phyloP scores from a whole-genome alignment of 2,888 invertebrate genomes.

The Tipula lateralis region DNA sequence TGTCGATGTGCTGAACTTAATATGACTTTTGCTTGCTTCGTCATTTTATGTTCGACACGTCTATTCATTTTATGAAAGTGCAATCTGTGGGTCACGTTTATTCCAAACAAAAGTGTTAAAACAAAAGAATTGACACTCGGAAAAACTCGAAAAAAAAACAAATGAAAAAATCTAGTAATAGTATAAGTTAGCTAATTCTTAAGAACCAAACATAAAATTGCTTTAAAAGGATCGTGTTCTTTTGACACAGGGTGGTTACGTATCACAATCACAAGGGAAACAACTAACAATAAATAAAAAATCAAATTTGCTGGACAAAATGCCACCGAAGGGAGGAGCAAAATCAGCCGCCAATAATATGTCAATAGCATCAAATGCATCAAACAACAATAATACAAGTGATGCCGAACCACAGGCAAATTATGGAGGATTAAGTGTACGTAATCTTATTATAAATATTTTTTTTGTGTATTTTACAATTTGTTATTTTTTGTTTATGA shows the following conservation, averaged over 20 bases:
- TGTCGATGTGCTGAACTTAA: too few species aligned
- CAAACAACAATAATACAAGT: slow-evolving; percentile 42
- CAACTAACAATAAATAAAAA: slow-evolving; percentile 71
- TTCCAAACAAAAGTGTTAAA: background rate
- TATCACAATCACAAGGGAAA: slow-evolving; percentile 50
- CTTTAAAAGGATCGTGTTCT: slow-evolving; percentile 59
- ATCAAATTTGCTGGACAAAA: slow-evolving; percentile 75
- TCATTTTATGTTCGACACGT: too few species aligned
- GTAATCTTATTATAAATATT: slow-evolving; percentile 33
- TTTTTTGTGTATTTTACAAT: background rate
- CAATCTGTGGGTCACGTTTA: background rate
- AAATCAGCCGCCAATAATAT: slow-evolving; percentile 37
- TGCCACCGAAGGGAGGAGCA: slow-evolving; percentile 49
- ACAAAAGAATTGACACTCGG: background rate
- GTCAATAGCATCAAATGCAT: slow-evolving; percentile 36
- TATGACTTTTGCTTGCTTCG: too few species aligned
- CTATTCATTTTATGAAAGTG: too few species aligned
- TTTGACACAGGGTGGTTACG: slow-evolving; percentile 64
- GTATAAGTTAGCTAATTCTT: background rate
- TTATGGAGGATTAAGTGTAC: slow-evolving; percentile 46
- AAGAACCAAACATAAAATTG: slow-evolving; percentile 20
- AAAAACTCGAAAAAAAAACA: background rate
- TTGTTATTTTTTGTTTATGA: too few species aligned
- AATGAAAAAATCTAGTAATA: slow-evolving; percentile 25
- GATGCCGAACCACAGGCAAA: slow-evolving; percentile 34